phyloP scores from a whole-genome alignment of 1,140 invertebrate species.

The Drosophila gunungcola region DNA sequence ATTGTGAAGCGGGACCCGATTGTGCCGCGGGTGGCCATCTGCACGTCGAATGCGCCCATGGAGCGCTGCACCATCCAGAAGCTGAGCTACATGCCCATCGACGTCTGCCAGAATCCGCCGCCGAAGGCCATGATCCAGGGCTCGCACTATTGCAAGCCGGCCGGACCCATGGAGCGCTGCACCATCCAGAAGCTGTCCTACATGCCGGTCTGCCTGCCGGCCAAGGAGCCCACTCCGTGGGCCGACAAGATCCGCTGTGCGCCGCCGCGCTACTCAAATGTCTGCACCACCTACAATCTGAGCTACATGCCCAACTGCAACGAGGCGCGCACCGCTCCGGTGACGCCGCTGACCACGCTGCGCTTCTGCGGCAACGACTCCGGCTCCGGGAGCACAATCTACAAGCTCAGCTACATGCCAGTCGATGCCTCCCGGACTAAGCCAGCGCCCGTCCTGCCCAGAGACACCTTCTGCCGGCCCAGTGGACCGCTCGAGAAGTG shows the following conservation, averaged over 20 bases:
- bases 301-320: conserved; percentile 86
- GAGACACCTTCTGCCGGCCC: conserved; percentile 84
- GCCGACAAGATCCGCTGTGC: conserved; percentile 79
- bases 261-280: conserved; percentile 72
- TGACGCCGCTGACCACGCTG: conserved; percentile 78
- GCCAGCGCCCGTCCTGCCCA: conserved; percentile 83
- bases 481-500: conserved; percentile 78
- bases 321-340: conserved; percentile 80
- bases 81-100: conserved; percentile 86
- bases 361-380: conserved; percentile 64
- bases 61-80: conserved; percentile 86
- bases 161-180: conserved; percentile 77
- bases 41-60: conserved; percentile 85
- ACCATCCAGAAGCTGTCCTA: conserved; percentile 88
- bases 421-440: conserved; percentile 79
- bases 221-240: conserved; percentile 86
- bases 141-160: conserved; percentile 84
- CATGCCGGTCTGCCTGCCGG: conserved; percentile 85
- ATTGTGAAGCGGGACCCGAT: conserved; percentile 85
- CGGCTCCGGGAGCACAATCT: conserved; percentile 79
- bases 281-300: conserved; percentile 79
- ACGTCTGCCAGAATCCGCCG: conserved; percentile 79
- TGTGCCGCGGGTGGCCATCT: conserved; percentile 86
- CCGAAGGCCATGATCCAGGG: conserved; percentile 83
- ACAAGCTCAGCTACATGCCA: conserved; percentile 86